Conservation (phyloP, 1,140 invertebrate species). For the Coptotermes formosanus region DNA sequence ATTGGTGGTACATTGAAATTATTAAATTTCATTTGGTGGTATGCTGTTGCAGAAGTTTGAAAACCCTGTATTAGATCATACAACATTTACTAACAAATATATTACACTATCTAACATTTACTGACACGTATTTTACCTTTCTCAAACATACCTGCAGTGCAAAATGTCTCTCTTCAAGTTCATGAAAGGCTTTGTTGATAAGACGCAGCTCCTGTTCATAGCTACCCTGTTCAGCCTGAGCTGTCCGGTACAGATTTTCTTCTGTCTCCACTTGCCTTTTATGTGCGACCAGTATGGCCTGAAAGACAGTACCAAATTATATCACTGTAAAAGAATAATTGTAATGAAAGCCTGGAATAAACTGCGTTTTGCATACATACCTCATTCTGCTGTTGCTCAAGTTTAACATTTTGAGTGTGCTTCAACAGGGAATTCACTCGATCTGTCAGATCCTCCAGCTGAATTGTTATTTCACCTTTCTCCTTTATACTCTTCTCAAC, state of each 20-base stretch:
- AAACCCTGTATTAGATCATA: too few species aligned
- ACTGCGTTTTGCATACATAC: background rate
- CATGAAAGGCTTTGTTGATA: slow-evolving; percentile 52
- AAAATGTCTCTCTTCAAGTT: slow-evolving; percentile 45
- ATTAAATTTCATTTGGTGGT: too few species aligned
- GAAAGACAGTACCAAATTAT: slow-evolving; percentile 23
- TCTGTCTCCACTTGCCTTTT: slow-evolving; percentile 61
- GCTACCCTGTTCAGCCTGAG: slow-evolving; percentile 51
- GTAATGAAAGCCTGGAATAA: background rate
- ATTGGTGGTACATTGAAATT: too few species aligned
- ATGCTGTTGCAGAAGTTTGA: too few species aligned
- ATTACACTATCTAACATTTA: too few species aligned
- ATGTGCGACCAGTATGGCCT: slow-evolving; percentile 56
- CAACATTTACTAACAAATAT: too few species aligned
- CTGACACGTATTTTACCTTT: too few species aligned
- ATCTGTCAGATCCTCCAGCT: slow-evolving; percentile 42
- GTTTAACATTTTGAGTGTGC: slow-evolving; percentile 39
- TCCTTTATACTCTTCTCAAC: slow-evolving; percentile 45
- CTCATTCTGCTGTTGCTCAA: slow-evolving; percentile 41
- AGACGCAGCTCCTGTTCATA: slow-evolving; percentile 52
- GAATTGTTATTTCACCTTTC: slow-evolving; percentile 39
- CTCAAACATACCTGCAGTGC: slow-evolving; percentile 31
- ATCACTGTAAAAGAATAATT: too few species aligned
- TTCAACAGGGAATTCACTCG: slow-evolving; percentile 42
- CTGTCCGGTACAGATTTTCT: slow-evolving; percentile 54